Evolutionary conservation across 2,797 vertebrate genomes (phyloP), one percentile per base, ranked within the genome.

Genomic region (Vireo griseus): DNA sequence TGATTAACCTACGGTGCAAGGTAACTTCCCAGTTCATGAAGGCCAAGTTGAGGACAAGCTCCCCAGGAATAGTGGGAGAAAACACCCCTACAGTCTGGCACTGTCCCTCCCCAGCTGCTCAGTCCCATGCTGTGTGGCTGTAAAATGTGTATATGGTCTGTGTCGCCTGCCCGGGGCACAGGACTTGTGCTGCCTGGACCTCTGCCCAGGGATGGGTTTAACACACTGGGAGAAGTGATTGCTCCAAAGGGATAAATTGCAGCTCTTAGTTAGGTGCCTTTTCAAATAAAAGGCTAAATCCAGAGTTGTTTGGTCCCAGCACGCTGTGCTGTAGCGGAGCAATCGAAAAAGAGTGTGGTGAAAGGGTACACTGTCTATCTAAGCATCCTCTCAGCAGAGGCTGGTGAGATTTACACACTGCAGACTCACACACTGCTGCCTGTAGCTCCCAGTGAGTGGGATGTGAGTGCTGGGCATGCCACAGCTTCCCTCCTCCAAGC

Each of bases 141-240:
- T 31, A 42, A 72, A 77, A 69, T 4, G 2, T 16, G 13, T 1
- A 1, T 4, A 13, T 10, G 18, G 28, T n/a, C 45, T 3, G 7
- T 13, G 25, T 26, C 2, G 0, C 31, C 48, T 51, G 33, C 33
- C 40, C 1, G 1, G 9, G 11, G 6, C 0, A 0, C 42, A 44
- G 68, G 14, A 21, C 26, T 80, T 14, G 16, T 35, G 65, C 65
- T 4, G 3, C 20, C 86, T 61, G 50, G 42, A 63, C 45, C 21
- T 84, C 73, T 75, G 47, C 69, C 51, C 39, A 39, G 47, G 14
- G 14, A 3, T 35, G 45, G 47, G 6, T 50, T 92, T 86, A 84
- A 44, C 42, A 28, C 45, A 61, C 14, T 52, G 39, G 61, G 25
- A 72, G 63, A 68, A 65, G n/a, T 4, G 6, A 92, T 69, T 58